These are phyloP conservation scores for Alcedo atthis DNA, from an alignment of 2,797 vertebrate species.

Conservation along the genomic window DNA sequence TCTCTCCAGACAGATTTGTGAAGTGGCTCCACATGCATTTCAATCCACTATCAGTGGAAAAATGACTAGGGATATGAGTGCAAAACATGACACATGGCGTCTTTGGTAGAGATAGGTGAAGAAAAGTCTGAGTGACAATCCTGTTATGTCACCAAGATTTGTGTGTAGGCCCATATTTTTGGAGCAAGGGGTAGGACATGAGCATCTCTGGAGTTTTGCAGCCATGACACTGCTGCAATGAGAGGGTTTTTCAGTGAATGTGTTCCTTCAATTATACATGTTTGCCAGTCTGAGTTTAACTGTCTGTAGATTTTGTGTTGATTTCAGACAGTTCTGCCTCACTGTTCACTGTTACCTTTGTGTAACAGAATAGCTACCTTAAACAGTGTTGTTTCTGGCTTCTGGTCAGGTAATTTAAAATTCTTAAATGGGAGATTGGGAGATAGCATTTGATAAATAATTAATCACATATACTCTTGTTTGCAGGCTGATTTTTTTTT, in stretches of 20 bases:
- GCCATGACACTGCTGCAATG: background rate
- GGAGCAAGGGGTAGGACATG: background rate
- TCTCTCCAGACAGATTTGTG: background rate
- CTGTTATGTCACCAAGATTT: background rate
- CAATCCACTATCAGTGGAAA: background rate
- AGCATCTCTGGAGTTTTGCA: background rate
- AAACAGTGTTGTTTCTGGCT: background rate
- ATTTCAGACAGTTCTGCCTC: background rate
- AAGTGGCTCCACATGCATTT: background rate
- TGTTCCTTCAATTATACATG: background rate
- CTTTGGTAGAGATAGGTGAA: background rate
- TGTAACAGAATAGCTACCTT: background rate
- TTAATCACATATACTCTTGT: slow-evolving; percentile 20
- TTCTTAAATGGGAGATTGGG: background rate
- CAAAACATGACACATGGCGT: background rate
- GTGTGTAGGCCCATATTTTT: background rate
- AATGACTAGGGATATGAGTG: background rate
- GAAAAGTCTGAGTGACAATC: background rate
- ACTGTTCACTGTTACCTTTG: background rate
- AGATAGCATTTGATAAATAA: slow-evolving; percentile 38
- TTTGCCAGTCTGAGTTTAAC: background rate
- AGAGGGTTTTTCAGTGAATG: background rate
- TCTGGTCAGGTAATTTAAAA: slow-evolving; percentile 21
- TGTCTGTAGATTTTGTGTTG: background rate
- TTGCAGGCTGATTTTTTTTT: background rate